Base-by-base conservation (phyloP, 1,140 invertebrate genomes). In the Pogonognathellus flavescens region DNA sequence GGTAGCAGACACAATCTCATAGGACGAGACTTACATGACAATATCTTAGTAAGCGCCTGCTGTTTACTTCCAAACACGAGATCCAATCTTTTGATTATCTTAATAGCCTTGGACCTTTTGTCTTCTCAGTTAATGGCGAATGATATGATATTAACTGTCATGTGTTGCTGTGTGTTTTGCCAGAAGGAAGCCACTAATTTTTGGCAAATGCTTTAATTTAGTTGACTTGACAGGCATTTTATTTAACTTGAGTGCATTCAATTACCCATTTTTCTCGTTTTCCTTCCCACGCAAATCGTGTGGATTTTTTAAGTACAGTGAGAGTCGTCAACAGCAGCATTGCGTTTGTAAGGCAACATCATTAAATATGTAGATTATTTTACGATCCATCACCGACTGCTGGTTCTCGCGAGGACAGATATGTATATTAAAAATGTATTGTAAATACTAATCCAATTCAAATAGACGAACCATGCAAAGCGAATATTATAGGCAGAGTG, bases 141-240 rank as follows among this genome's bases (percentile, higher is more conserved):
- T 49, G 3, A 76, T 31, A 22, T 25, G 25, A 41, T 31, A 25
- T 11, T 41, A 25, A 25, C 1, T 76, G 70, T 76, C 70, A 76
- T 50, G 70, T 41, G 41, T 41, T 18, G 25, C 49, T 50, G 70
- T 41, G 41, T 41, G 25, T 49, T 50, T 31, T 49, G 31, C 62
- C 14, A 76, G 70, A 76, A 76, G 70, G 70, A 76, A 76, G 31
- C 31, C 31, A 76, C 41, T 41, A 16, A 76, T n/a, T 76, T 76
- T 76, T 76, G 25, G 70, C 70, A n/a, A 76, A 76, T 76, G 70
- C 25, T 50, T 76, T 76, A 76, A 76, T 50, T 76, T 76, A n/a
- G n/a, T n/a, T 41, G 70, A 14, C 41, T 76, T 50, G 70, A 76
- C 41, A 49, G n/a, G 70, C 70, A 76, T 76, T 76, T 50, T 76